Evolutionary conservation across 2,797 vertebrate genomes (phyloP), one percentile per base, ranked within the genome.

Genomic region (Hyperoplus immaculatus): DNA sequence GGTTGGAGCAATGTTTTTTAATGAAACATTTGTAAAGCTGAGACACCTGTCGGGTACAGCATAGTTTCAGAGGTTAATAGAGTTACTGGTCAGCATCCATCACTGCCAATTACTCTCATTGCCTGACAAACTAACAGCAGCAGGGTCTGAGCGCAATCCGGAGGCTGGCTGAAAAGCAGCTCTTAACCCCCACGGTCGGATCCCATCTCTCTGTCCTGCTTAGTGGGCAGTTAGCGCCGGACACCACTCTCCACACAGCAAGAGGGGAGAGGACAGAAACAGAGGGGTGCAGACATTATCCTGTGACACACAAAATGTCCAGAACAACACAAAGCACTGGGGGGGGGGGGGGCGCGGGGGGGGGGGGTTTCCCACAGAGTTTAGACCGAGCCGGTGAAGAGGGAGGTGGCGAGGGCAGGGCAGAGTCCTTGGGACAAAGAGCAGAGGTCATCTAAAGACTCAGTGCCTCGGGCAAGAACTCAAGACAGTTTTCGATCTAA

Each of bases 321-420:
- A 70, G 77, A 83, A 76, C 39, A 66, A 87, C 77, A 94, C 92
- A 93, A 90, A 92, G 92, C 88, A 79, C 67, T 64, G 84, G 81
- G 75, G 3, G 29, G 3, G 29, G 29, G 21, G 21, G 21, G 21
- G 21, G 21, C n/a, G 21, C 1, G 29, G 3, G 29, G 29, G 29
- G 29, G 29, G 29, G 29, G 71, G 81, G 87, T 61, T 94, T 93
- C 92, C 89, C 92, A 93, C 91, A 93, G 89, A 89, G 90, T 93
- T 93, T 89, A 89, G 88, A 70, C 53, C 41, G 72, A 61, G 78
- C 68, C 87, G 65, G 76, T 68, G 72, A 79, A 83, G 71, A 85
- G 74, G 75, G 84, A 80, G 93, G 86, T 73, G 85, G 77, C 5
- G 73, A 88, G 90, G 84, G 82, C 86, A 88, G 78, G 49, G 50